Evolutionary conservation across 2,113 vertebrate genomes (phyloP).

Genomic region (Erythrocercus mccallii): DNA sequence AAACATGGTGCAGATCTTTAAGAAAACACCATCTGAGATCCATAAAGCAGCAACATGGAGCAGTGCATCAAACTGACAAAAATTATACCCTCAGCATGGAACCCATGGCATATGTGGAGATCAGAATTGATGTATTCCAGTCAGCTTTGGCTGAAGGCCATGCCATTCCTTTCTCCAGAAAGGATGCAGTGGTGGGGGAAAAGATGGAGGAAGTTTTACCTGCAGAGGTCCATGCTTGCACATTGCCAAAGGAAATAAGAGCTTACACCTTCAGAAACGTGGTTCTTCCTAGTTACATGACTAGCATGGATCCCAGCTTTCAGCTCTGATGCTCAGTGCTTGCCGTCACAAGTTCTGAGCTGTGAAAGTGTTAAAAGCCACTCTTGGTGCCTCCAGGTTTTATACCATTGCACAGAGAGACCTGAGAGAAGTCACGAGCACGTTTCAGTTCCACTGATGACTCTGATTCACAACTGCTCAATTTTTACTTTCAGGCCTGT

Average conservation of each 20-base stretch:
- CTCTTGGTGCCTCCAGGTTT: neutral
- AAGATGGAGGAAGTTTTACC: neutral
- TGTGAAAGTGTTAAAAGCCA: neutral
- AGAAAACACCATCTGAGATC: neutral
- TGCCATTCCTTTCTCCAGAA: neutral
- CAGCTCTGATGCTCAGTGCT: neutral
- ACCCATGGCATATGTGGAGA: neutral
- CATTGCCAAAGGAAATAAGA: neutral
- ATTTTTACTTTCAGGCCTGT: neutral
- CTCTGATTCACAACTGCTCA: neutral
- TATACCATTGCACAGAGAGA: neutral
- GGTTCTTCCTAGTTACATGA: neutral
- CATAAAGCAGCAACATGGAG: neutral
- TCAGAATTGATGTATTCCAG: neutral
- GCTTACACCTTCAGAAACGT: neutral
- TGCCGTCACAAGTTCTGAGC: neutral
- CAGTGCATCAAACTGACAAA: neutral
- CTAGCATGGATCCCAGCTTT: neutral
- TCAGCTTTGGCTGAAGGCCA: neutral
- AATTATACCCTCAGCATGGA: neutral
- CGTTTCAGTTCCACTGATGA: neutral
- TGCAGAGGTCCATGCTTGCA: neutral
- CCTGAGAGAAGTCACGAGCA: rapidly evolving
- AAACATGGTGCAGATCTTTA: neutral
- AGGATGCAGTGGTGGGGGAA: neutral